Percentiles rank a stretch among this genome's conserved stretches.
Evolutionary conservation across 2,888 invertebrate genomes (phyloP).

Genomic region (Oithona nana): DNA sequence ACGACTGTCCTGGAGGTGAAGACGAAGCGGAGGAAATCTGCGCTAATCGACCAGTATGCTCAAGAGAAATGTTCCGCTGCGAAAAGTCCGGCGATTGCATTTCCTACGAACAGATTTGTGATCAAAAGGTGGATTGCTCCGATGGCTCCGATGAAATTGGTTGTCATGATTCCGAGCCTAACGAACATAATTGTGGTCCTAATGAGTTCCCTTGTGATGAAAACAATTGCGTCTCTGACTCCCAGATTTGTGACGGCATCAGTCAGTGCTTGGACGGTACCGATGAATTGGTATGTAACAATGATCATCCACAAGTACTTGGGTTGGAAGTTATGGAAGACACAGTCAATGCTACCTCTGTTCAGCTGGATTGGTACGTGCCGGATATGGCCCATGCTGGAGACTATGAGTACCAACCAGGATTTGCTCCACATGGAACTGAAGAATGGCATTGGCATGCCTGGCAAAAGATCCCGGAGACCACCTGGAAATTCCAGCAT

Average conservation of each 20-base stretch:
- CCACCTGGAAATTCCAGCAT: conserved; percentile 44
- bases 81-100: conserved; percentile 43
- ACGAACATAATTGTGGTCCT: conserved; percentile 30
- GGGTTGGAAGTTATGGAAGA: conserved; percentile 45
- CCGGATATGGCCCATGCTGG: conserved; percentile 26
- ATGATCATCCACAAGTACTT: conserved; percentile 39
- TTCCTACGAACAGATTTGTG: conserved; percentile 33
- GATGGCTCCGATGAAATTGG: conserved; percentile 37
- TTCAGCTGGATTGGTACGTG: conserved; percentile 45
- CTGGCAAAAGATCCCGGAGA: conserved; percentile 39
- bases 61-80: conserved; percentile 37
- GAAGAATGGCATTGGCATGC: conserved; percentile 26
- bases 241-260: conserved; percentile 28
- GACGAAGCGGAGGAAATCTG: conserved; percentile 39
- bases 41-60: conserved; percentile 22
- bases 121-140: conserved; percentile 36
- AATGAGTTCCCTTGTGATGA: conserved; percentile 49
- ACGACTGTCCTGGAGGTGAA: conserved; percentile 39
- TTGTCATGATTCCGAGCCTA: conserved; percentile 24
- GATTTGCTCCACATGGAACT: conserved; percentile 25
- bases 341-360: conserved; percentile 40
- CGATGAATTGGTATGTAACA: conserved; percentile 27
- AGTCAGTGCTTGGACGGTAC: conserved; percentile 26
- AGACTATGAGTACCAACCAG: conserved; percentile 45
- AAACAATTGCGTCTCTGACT: conserved; percentile 44